A percentile compares a stretch with the other conserved stretches of the same genome.
Evolutionary conservation across 2,797 vertebrate species (phyloP).

Genomic region (Hemibagrus guttatus): DNA sequence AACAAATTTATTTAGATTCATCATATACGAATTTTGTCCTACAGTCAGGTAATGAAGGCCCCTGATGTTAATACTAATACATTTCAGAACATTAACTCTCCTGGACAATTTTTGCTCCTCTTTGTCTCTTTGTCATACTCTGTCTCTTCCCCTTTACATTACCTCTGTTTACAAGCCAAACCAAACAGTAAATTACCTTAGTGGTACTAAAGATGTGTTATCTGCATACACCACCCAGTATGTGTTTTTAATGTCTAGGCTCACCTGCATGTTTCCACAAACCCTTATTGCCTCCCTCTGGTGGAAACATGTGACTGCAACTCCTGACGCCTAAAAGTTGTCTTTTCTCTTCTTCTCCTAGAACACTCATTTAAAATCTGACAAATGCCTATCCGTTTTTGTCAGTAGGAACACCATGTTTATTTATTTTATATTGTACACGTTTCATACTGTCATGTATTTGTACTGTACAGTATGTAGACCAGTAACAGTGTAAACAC

Average conservation of each 20-base stretch:
- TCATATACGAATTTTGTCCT: no score
- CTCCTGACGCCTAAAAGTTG: not conserved
- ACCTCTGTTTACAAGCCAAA: not conserved
- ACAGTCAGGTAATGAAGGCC: no score
- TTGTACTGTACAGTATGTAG: not conserved
- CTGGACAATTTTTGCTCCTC: not conserved
- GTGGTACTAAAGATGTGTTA: not conserved
- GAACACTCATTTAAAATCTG: not conserved
- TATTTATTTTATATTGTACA: not conserved
- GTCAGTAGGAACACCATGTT: not conserved
- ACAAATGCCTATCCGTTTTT: not conserved
- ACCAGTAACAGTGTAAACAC: not conserved
- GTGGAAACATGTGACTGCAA: not conserved
- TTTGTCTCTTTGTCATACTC: not conserved
- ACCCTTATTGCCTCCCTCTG: slow-evolving; percentile 16
- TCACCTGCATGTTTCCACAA: not conserved
- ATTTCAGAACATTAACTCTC: not conserved
- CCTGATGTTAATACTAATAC: no score
- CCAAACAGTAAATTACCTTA: not conserved
- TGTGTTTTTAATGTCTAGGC: not conserved
- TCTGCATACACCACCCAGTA: not conserved
- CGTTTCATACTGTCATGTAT: not conserved
- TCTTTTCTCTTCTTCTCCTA: not conserved
- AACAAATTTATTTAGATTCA: no score
- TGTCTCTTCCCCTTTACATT: not conserved